Evolutionary conservation across 1,140 invertebrate species (phyloP).

Genomic region (Lepidotrigona ventralis): DNA sequence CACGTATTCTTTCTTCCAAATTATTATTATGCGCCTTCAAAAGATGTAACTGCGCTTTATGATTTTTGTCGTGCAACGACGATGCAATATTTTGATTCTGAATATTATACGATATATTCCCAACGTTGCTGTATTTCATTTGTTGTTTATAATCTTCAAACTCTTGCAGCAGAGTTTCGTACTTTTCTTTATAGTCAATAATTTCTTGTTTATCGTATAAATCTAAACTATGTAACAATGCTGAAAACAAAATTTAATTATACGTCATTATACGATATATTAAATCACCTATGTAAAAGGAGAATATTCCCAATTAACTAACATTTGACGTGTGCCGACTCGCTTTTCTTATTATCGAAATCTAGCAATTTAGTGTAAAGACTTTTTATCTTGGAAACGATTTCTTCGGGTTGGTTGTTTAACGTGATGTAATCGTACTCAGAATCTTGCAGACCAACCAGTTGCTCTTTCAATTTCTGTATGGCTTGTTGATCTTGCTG

Average conservation of each 20-base stretch:
- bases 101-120: slow-evolving; percentile 72
- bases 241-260: slow-evolving; percentile 59
- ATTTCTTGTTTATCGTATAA: slow-evolving; percentile 66
- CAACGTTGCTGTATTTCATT: slow-evolving; percentile 70
- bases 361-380: slow-evolving; percentile 70
- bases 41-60: slow-evolving; percentile 76
- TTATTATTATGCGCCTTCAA: slow-evolving; percentile 83
- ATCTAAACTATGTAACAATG: slow-evolving; percentile 68
- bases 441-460: slow-evolving; percentile 71
- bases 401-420: slow-evolving; percentile 68
- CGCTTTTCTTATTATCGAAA: slow-evolving; percentile 71
- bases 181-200: slow-evolving; percentile 79
- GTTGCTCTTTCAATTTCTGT: slow-evolving; percentile 84
- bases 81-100: slow-evolving; percentile 70
- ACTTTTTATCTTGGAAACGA: slow-evolving; percentile 71
- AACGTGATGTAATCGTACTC: slow-evolving; percentile 71
- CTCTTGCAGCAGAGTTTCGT: slow-evolving; percentile 77
- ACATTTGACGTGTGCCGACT: slow-evolving; percentile 72
- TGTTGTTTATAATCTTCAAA: slow-evolving; percentile 78
- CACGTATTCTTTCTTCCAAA: slow-evolving; percentile 84
- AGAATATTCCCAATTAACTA: slow-evolving; percentile 14
- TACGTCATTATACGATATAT: neutral
- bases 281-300: neutral
- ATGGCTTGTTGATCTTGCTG: slow-evolving; percentile 89
- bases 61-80: slow-evolving; percentile 64